phyloP scores from a whole-genome alignment of 2,113 vertebrate species.

The Ciconia maguari region DNA sequence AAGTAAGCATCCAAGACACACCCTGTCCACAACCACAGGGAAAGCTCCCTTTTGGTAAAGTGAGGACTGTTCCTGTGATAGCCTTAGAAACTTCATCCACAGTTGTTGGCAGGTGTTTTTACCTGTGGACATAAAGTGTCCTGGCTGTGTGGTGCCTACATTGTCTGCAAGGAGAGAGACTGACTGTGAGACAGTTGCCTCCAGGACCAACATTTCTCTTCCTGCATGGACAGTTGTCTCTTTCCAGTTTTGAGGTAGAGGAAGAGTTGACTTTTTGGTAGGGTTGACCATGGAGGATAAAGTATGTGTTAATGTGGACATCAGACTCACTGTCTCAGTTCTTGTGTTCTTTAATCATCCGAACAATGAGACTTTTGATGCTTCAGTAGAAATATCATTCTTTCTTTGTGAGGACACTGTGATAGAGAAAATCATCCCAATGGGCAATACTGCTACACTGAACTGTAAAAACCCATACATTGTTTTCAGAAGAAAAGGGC shows the following conservation, averaged over 20 bases:
- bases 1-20: not conserved
- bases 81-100: not conserved
- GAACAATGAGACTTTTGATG: not conserved
- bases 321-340: not conserved
- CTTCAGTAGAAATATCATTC: not conserved
- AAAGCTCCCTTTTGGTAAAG: not conserved
- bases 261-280: not conserved
- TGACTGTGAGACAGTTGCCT: not conserved
- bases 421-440: not conserved
- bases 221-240: not conserved
- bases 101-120: not conserved
- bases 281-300: not conserved
- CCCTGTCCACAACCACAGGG: too few relatives aligned
- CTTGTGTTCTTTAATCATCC: not conserved
- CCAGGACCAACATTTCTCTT: not conserved
- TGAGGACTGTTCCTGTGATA: not conserved
- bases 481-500: not conserved
- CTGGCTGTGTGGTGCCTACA: not conserved
- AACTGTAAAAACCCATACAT: not conserved
- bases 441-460: not conserved
- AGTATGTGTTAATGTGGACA: not conserved
- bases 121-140: not conserved
- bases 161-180: not conserved
- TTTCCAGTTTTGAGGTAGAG: not conserved
- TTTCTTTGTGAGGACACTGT: not conserved